Evolutionary conservation across 2,888 invertebrate genomes (phyloP).

Genomic region (Brachyptera risi): DNA sequence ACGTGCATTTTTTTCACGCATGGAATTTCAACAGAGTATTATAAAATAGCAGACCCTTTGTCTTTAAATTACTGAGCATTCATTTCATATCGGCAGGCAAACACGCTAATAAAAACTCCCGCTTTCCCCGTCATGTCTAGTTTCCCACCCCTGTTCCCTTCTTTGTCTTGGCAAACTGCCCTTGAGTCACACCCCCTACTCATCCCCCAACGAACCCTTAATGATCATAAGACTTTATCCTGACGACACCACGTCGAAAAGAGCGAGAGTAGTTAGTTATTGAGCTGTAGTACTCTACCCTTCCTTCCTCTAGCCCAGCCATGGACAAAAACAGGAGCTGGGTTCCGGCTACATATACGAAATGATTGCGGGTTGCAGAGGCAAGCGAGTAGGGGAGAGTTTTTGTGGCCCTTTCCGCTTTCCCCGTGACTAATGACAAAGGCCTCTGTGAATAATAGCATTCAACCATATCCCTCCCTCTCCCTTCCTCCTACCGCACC

Average conservation of each 20-base stretch:
- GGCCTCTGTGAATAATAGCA: not conserved
- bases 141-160: not conserved
- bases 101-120: not conserved
- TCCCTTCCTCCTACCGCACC: too few species aligned
- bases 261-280: conserved; percentile 8
- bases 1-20: not conserved
- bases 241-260: not conserved
- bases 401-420: conserved; percentile 20
- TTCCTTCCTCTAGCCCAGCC: conserved; percentile 26
- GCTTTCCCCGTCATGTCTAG: not conserved
- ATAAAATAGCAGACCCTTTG: not conserved
- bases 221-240: conserved; percentile 21
- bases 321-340: conserved; percentile 28
- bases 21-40: not conserved
- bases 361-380: conserved; percentile 25
- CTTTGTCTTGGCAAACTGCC: conserved; percentile 27
- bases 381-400: conserved; percentile 19
- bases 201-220: conserved; percentile 22
- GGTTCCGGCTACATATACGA: not conserved
- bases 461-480: conserved; percentile 10
- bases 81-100: not conserved
- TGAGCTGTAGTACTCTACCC: conserved; percentile 7
- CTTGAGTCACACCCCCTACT: conserved; percentile 11
- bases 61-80: not conserved
- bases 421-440: conserved; percentile 23